Evolutionary conservation across 2,888 invertebrate genomes (phyloP).

Genomic region (Tiliacea aurago): DNA sequence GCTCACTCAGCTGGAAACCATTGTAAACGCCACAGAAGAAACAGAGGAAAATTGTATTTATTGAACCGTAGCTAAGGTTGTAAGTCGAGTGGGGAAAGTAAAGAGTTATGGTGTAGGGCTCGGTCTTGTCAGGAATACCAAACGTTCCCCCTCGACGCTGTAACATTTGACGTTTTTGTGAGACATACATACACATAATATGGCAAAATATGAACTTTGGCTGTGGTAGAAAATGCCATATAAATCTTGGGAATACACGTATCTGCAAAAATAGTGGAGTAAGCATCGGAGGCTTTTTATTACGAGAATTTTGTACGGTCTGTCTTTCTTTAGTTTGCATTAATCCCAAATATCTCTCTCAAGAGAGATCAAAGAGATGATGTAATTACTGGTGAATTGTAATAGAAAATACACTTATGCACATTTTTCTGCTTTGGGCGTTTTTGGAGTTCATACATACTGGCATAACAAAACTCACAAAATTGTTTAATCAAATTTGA

Average conservation of each 20-base stretch:
- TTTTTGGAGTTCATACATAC: not conserved
- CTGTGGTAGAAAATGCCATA: constrained; percentile 64
- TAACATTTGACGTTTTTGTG: constrained; percentile 90
- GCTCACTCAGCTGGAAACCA: constrained; percentile 83
- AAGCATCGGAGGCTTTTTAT: not conserved
- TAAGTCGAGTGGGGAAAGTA: constrained; percentile 30
- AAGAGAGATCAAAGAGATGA: not conserved
- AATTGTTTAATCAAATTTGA: not conserved
- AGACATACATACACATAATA: constrained; percentile 86
- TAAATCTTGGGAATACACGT: constrained; percentile 59
- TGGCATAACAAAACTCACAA: not conserved
- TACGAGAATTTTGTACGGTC: not conserved
- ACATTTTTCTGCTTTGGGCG: not conserved
- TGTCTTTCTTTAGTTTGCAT: not conserved
- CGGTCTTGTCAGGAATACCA: constrained; percentile 82
- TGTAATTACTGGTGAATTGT: not conserved
- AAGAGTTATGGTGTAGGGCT: constrained; percentile 59
- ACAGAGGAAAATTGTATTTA: constrained; percentile 58
- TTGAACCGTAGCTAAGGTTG: fast-evolving
- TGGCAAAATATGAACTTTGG: constrained; percentile 86
- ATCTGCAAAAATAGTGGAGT: constrained; percentile 29
- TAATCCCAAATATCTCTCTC: not conserved
- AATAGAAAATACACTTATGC: not conserved
- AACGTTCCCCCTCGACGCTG: constrained; percentile 89
- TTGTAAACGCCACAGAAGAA: constrained; percentile 61